Conservation (phyloP, 2,888 invertebrate species). For the Byasa hedistus region DNA sequence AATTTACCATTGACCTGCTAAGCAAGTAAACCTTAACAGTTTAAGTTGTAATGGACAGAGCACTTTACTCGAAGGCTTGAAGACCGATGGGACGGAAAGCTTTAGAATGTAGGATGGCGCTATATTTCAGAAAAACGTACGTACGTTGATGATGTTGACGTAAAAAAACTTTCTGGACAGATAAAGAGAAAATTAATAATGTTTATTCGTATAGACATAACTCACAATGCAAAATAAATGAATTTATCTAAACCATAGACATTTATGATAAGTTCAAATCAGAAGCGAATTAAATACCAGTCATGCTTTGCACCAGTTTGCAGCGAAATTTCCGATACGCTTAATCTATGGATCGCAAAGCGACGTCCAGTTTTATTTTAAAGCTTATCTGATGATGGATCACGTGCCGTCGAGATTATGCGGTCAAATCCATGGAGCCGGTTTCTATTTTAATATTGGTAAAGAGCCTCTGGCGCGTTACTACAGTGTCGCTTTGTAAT, state of each 20-base stretch:
- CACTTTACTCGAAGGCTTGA: no score
- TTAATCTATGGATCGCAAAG: conserved; percentile 29
- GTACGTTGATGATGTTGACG: no score
- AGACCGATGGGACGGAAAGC: no score
- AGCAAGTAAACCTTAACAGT: no score
- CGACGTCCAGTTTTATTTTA: conserved; percentile 29
- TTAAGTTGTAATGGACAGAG: no score
- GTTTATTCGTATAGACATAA: neutral
- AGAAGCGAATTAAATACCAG: conserved; percentile 22
- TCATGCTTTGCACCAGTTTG: conserved; percentile 21
- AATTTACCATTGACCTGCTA: no score
- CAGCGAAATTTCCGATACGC: conserved; percentile 37
- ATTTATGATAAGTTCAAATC: conserved; percentile 47
- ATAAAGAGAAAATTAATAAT: neutral
- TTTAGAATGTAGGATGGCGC: no score
- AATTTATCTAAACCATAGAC: conserved; percentile 23
- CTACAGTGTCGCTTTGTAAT: conserved; percentile 16
- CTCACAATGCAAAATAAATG: neutral
- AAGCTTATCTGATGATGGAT: conserved; percentile 31
- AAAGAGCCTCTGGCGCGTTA: neutral
- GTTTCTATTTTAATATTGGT: conserved; percentile 24
- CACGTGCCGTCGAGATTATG: conserved; percentile 28
- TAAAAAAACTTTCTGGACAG: no score
- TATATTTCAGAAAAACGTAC: no score
- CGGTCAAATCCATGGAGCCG: conserved; percentile 19